Conservation (phyloP, 2,888 invertebrate species). For the Drosophila cracens region DNA sequence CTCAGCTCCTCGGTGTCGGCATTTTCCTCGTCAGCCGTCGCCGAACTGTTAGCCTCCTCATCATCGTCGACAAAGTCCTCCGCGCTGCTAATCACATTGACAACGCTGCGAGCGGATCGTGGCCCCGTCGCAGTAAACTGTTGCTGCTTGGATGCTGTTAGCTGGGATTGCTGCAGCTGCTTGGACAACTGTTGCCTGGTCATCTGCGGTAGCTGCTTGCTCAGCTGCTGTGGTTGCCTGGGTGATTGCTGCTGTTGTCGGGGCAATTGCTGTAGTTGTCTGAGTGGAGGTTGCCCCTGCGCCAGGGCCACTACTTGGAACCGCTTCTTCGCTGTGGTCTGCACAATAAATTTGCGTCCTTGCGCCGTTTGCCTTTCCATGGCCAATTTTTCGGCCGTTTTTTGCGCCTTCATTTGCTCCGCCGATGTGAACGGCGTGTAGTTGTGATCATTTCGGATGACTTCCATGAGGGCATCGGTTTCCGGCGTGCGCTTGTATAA, state of each 20-base stretch:
- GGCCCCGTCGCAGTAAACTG: constrained; percentile 8
- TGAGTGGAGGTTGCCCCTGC: constrained; percentile 33
- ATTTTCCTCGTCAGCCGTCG: constrained; percentile 65
- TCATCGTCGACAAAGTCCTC: constrained; percentile 61
- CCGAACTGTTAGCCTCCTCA: constrained; percentile 60
- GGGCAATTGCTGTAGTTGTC: constrained; percentile 15
- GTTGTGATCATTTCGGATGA: constrained; percentile 92
- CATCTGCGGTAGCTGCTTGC: constrained; percentile 21
- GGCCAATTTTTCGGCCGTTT: constrained; percentile 67
- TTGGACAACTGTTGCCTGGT: constrained; percentile 17
- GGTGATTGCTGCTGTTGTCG: constrained; percentile 1
- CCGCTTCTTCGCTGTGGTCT: constrained; percentile 67
- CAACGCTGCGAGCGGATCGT: constrained; percentile 38
- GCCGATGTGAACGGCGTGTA: constrained; percentile 91
- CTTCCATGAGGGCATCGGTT: constrained; percentile 81
- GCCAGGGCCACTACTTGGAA: constrained; percentile 40
- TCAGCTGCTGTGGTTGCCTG: constrained; percentile 16
- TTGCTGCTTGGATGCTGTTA: constrained; percentile 10
- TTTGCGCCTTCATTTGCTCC: constrained; percentile 85
- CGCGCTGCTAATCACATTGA: constrained; percentile 40
- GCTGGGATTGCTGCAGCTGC: constrained; percentile 10
- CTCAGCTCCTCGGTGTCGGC: constrained; percentile 81
- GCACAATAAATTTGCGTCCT: constrained; percentile 71
- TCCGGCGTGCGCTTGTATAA: constrained; percentile 82
- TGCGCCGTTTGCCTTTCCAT: constrained; percentile 64